Conservation (phyloP, 1,140 invertebrate species). For the Bombus waltoni region DNA sequence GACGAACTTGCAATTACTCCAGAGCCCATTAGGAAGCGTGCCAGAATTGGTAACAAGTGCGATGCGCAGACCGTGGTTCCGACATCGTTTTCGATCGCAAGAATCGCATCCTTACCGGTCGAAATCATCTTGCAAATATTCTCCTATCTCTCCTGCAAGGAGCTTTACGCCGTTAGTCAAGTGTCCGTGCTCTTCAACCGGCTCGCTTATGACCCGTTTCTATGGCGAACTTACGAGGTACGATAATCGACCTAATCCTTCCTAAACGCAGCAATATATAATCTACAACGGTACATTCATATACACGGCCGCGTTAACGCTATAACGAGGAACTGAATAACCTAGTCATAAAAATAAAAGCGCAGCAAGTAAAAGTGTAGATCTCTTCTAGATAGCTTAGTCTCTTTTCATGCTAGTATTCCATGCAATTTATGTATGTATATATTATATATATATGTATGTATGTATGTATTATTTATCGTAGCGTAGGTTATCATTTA, state of each 20-base stretch:
- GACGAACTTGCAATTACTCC: conserved; percentile 38
- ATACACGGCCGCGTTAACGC: no score
- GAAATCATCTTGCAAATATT: conserved; percentile 72
- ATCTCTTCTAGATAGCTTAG: no score
- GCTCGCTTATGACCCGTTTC: conserved; percentile 59
- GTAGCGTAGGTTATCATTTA: no score
- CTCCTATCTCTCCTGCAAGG: conserved; percentile 59
- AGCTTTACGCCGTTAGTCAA: conserved; percentile 58
- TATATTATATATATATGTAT: no score
- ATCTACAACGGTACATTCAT: no score
- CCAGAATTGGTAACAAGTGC: conserved; percentile 40
- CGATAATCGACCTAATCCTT: background rate
- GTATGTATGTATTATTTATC: no score
- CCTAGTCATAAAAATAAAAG: no score
- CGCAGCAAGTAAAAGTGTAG: no score
- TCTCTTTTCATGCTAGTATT: no score
- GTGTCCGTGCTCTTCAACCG: conserved; percentile 64
- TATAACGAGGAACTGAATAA: no score
- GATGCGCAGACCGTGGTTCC: background rate
- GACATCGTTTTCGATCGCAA: background rate
- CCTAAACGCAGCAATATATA: background rate
- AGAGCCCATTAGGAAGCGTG: conserved; percentile 42
- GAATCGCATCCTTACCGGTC: conserved; percentile 52
- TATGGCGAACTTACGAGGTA: conserved; percentile 74
- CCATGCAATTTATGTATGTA: no score